Base-by-base conservation (phyloP, 2,113 vertebrate species). In the Rissa tridactyla region DNA sequence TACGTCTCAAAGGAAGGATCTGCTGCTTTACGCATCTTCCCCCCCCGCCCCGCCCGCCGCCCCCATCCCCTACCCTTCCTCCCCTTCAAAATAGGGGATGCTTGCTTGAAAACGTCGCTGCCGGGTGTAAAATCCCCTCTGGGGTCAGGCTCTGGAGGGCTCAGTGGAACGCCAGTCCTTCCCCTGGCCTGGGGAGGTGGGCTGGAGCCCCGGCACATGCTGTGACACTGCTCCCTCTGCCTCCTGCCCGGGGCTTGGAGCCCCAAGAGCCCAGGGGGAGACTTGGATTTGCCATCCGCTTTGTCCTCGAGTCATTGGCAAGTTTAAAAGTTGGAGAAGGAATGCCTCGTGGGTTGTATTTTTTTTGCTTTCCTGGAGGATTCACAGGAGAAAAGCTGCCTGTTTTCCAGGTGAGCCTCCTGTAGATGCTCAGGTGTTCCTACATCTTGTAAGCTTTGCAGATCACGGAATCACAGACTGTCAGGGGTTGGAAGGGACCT, bases 241-340 rank as follows among this genome's bases (percentile, higher is more conserved):
- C 46, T 87, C 46, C 82, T 69, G 19, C 87, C 69, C 18, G 30
- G 26, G 25, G 30, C 65, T 46, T 36, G 75, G 77, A 72, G 38
- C 34, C 23, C 46, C 75, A 36, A 3, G 51, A 91, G 52, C n/a
- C 10, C 40, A 5, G 34, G 32, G 20, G 3, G 15, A 44, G 60
- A 20, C 15, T 79, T 61, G 30, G 0, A 4, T 76, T 86, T 75
- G 42, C 47, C 6, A 10, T 61, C 75, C 2, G 0, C 77, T 83
- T 84, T 70, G 13, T 46, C 2, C 0, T 84, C 0, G 0, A 58
- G 57, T 76, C 36, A 9, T 44, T 1, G 0, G 3, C 13, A 58
- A 36, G 44, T 82, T 88, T 40, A 34, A n/a, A 78, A 47, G 17
- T 32, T 13, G 5, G 60, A 46, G 72, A 71, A 72, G 5, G 71